These are phyloP conservation scores for Mallateleia sp. DNA, from an alignment of 2,888 invertebrate species.

Conservation along the genomic window DNA sequence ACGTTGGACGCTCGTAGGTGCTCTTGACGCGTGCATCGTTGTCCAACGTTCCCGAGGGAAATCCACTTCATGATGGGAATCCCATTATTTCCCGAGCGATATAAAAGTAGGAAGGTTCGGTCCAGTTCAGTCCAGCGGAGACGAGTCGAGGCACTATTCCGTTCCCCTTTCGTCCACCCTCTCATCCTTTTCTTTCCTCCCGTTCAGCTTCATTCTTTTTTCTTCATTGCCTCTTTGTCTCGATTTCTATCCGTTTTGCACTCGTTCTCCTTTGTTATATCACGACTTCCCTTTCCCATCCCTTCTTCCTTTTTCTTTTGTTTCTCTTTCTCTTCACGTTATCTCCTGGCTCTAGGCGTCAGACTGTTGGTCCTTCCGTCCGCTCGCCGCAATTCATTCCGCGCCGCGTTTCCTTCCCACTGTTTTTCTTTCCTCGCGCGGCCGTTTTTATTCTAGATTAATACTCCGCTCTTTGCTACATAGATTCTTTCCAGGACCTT, in stretches of 20 bases:
- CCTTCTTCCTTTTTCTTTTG: slow-evolving; percentile 45
- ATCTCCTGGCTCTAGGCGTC: slow-evolving; percentile 43
- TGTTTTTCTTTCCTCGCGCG: slow-evolving; percentile 70
- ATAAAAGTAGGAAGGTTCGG: slow-evolving; percentile 85
- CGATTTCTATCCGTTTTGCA: slow-evolving; percentile 68
- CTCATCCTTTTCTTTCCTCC: slow-evolving; percentile 68
- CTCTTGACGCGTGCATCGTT: slow-evolving; percentile 89
- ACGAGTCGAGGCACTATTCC: slow-evolving; percentile 80
- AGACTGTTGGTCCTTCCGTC: slow-evolving; percentile 68
- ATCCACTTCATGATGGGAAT: slow-evolving; percentile 90
- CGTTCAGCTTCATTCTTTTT: slow-evolving; percentile 62
- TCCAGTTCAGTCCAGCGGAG: slow-evolving; percentile 78
- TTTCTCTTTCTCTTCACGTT: slow-evolving; percentile 34
- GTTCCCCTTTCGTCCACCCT: slow-evolving; percentile 38
- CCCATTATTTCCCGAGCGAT: slow-evolving; percentile 89
- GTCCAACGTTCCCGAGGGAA: slow-evolving; percentile 89
- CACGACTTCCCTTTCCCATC: slow-evolving; percentile 52
- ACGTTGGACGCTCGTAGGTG: slow-evolving; percentile 85
- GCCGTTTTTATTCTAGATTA: slow-evolving; percentile 82
- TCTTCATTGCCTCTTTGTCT: slow-evolving; percentile 66
- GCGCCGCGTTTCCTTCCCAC: slow-evolving; percentile 62
- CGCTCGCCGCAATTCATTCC: slow-evolving; percentile 82
- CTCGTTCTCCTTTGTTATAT: slow-evolving; percentile 70
- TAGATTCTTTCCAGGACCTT: slow-evolving; percentile 64
- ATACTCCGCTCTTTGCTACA: slow-evolving; percentile 72